A percentile compares a stretch with the other conserved stretches of the same genome.
Evolutionary conservation across 1,140 invertebrate species (phyloP).

Genomic region (Palaemon carinicauda): DNA sequence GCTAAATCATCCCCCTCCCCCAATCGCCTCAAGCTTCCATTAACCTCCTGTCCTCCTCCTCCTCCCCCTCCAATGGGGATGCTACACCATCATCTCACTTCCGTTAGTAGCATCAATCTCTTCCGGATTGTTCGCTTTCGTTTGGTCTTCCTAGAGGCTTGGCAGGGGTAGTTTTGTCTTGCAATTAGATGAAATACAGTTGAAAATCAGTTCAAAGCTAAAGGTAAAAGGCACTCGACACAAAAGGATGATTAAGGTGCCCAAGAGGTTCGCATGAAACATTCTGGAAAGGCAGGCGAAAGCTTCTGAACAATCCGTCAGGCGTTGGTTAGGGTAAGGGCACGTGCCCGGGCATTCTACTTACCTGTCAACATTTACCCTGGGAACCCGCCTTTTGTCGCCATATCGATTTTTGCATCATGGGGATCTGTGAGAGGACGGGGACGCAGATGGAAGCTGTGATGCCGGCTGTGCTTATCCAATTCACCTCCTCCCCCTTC

Average conservation of each 20-base stretch:
- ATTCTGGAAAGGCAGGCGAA: background rate
- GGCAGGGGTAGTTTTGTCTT: too few relatives aligned
- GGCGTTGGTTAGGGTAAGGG: conserved; percentile 36
- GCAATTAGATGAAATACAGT: too few relatives aligned
- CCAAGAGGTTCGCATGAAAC: background rate
- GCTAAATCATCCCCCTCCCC: background rate
- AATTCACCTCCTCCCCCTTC: background rate
- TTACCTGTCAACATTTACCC: conserved; percentile 53
- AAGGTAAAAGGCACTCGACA: too few relatives aligned
- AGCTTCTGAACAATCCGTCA: background rate
- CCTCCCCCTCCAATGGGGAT: too few relatives aligned
- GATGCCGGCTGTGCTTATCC: background rate
- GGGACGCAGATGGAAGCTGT: background rate
- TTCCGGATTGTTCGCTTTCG: too few relatives aligned
- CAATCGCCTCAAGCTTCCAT: background rate
- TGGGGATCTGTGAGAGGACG: background rate
- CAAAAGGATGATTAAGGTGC: background rate
- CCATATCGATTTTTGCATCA: conserved; percentile 12
- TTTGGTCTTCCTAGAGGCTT: too few relatives aligned
- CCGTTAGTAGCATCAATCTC: too few relatives aligned
- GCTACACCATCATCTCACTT: too few relatives aligned
- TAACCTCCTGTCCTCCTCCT: background rate
- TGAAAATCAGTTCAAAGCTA: too few relatives aligned
- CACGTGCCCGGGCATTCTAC: conserved; percentile 51
- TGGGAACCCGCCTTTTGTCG: conserved; percentile 37